Evolutionary conservation across 64 coral and sea anemone species (phyloP).

Genomic region (Dendrophyllia cribrosa): DNA sequence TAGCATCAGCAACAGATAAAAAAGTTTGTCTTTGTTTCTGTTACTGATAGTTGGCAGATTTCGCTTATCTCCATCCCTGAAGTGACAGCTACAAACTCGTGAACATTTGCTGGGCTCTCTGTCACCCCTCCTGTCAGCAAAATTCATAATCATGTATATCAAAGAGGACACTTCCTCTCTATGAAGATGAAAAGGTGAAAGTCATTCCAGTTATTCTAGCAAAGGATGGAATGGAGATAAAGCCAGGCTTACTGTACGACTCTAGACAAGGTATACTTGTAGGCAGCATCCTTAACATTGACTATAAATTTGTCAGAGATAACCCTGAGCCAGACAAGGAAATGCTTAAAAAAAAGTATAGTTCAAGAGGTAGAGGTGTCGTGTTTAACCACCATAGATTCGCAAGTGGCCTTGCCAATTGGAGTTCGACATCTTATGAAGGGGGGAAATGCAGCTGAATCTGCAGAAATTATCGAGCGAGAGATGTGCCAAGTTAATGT

Average conservation of each 20-base stretch:
- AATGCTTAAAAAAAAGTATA: too few species aligned
- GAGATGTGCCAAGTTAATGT: constrained; percentile 47
- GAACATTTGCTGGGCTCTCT: constrained; percentile 10
- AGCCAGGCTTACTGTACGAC: too few species aligned
- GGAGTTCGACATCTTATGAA: constrained; percentile 40
- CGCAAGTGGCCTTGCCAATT: constrained; percentile 34
- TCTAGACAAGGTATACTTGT: too few species aligned
- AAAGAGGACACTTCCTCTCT: too few species aligned
- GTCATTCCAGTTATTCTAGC: too few species aligned
- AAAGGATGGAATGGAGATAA: too few species aligned
- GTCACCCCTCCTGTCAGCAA: constrained; percentile 7
- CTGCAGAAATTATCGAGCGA: constrained; percentile 37
- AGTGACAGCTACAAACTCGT: constrained; percentile 7
- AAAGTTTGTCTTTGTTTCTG: constrained; percentile 33
- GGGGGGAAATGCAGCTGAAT: constrained; percentile 26
- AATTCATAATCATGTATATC: constrained; percentile 16
- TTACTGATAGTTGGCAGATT: constrained; percentile 52
- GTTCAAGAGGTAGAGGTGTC: too few species aligned
- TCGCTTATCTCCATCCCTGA: constrained; percentile 22
- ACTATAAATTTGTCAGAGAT: too few species aligned
- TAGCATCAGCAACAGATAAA: constrained; percentile 23
- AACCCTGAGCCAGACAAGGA: too few species aligned
- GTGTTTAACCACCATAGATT: constrained; percentile 22
- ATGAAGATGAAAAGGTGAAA: too few species aligned
- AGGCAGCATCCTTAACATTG: too few species aligned